Base-by-base conservation (phyloP, 2,113 vertebrate genomes). In the Anoplopoma fimbria region DNA sequence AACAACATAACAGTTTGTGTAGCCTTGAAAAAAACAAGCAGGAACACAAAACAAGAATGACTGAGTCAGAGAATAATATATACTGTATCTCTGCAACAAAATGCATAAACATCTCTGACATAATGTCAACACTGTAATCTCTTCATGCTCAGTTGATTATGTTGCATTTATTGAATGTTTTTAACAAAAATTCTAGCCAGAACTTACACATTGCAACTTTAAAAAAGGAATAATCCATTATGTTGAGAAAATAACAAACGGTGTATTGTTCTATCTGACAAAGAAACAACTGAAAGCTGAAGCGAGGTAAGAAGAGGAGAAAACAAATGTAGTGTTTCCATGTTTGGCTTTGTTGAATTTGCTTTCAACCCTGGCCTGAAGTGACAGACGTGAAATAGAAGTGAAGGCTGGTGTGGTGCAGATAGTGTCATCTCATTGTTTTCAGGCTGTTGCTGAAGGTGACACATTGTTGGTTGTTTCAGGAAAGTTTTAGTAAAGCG, bases 11-110 rank as follows among this genome's bases (percentile, higher is more conserved):
- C 23, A 9, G 25, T 80, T 75, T 69, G 63, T 72, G 53, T 42
- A 72, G 70, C 65, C 71, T 60, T 76, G 12, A 63, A 73, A 83
- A 86, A 78, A 53, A 72, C 4, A 2, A 77, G 45, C 53, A 33
- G 14, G 82, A 65, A 23, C 40, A 75, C 34, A 60, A 69, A 13
- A 36, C 34, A 72, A 61, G n/a, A 67, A 9, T 1, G 31, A 75
- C 47, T 53, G 25, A 47, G 64, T 78, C 34, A 75, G 19, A 69
- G 31, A 84, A 87, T 83, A 76, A 79, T 74, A 27, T 60, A 29
- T 58, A 77, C n/a, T n/a, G n/a, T n/a, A 49, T 49, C 17, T 49
- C 45, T 49, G 45, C 45, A 49, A 49, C 45, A 19, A 6, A 49
- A 21, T 19, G 17, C 45, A 49, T 19, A 21, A 49, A 49, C 45